Evolutionary conservation across 2,797 vertebrate genomes (phyloP).

Genomic region (Echeneis naucrates): DNA sequence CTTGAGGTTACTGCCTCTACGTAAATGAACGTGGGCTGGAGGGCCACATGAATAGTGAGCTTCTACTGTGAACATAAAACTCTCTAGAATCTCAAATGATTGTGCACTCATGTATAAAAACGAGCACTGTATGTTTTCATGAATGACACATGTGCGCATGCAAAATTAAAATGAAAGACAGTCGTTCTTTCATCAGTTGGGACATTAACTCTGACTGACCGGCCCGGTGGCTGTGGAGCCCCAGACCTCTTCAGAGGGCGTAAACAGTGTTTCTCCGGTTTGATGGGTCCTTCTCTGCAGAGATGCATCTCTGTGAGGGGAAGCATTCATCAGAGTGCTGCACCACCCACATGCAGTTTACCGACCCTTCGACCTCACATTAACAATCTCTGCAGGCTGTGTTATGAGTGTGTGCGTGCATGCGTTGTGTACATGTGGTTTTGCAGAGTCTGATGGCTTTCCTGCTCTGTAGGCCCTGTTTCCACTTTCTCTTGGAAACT

Average conservation of each 20-base stretch:
- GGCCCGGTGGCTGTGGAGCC: conserved; percentile 22
- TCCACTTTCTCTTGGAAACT: conserved; percentile 72
- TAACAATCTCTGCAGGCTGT: conserved; percentile 68
- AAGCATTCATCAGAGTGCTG: conserved; percentile 77
- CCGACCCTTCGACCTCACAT: conserved; percentile 75
- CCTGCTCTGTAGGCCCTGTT: conserved; percentile 52
- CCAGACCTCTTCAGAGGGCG: conserved; percentile 47
- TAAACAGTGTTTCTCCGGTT: conserved; percentile 70
- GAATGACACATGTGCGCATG: conserved; percentile 35
- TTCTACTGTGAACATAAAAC: conserved; percentile 48
- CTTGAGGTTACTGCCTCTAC: conserved; percentile 71
- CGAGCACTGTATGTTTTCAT: conserved; percentile 24
- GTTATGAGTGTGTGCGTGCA: conserved; percentile 34
- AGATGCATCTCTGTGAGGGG: conserved; percentile 75
- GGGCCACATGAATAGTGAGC: conserved; percentile 65
- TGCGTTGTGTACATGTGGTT: conserved; percentile 51
- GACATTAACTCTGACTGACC: conserved; percentile 54
- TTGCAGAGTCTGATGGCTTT: conserved; percentile 51
- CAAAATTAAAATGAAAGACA: conserved; percentile 49
- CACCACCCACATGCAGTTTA: conserved; percentile 80
- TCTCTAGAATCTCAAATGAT: conserved; percentile 26
- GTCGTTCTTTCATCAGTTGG: conserved; percentile 66
- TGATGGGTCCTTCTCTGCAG: conserved; percentile 63
- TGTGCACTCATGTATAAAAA: conserved; percentile 24
- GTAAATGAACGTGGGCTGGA: conserved; percentile 63